Evolutionary conservation across 2,888 invertebrate species (phyloP), one percentile per base, ranked within the genome.

Genomic region (Cecidostiba fungosa): DNA sequence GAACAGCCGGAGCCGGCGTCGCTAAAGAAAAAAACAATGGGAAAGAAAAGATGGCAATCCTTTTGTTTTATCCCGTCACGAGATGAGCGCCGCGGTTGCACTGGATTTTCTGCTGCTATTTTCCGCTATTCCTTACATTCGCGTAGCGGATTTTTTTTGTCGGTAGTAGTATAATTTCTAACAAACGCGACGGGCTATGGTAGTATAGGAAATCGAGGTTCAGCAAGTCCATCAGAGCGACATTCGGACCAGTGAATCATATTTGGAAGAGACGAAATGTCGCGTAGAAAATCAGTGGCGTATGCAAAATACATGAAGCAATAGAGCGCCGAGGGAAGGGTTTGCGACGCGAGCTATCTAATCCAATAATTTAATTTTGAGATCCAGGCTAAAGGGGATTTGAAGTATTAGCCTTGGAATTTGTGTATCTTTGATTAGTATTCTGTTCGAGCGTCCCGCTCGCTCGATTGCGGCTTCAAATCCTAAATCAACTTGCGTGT

Each of bases 341-440:
- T 19, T 83, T 70, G 54, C 77, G 70, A 19, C 69, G 82, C 84
- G 73, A 76, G 69, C 66, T 72, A 76, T 92, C 92, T 93, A 93
- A 93, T 92, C 93, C 92, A 93, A 93, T 93, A 92, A 93, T 93
- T 93, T 92, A 93, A 93, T 93, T 93, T 93, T 89, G 88, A 89
- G 91, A 92, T 91, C 91, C 92, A 87, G 89, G 91, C 92, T 92
- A 91, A 92, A 91, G 92, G 93, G 93, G 93, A 92, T 93, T 93
- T 92, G 92, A 92, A 93, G 93, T 93, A 93, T 93, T 92, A 93
- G 92, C 91, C 92, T 87, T 90, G 91, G 92, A 92, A 93, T 93
- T 93, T 93, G 93, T 92, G 92, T 92, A 92, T 93, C 93, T 93
- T 93, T 93, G 93, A 93, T 93, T 93, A 93, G 93, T 93, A 93